Evolutionary conservation across 2,113 vertebrate genomes (phyloP), one percentile per base, ranked within the genome.

Genomic region (Asarcornis scutulata): DNA sequence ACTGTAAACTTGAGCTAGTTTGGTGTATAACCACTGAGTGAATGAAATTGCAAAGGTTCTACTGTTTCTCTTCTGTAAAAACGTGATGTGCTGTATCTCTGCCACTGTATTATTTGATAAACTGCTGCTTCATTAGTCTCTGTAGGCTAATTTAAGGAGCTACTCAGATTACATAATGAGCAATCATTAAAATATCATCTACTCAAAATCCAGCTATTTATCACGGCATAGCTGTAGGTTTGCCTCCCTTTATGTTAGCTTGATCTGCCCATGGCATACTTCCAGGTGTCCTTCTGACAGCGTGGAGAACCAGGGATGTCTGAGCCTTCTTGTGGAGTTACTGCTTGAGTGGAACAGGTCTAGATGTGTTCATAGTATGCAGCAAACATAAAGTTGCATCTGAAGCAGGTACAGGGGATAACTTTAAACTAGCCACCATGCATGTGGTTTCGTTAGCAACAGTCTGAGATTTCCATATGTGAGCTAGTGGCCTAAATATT

Each of bases 321-420:
- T 10, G 56, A 72, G 13, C 17, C 16, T 4, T 38, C 44, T 69
- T 1, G 2, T 0, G 2, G 1, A 64, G 34, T 52, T 69, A 58
- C 46, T 79, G 0, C 55, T 29, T 6, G 7, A 32, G 42, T 59
- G 34, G 25, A 81, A 3, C 52, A 36, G n/a, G 36, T 87, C 23
- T 46, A 48, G 56, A 36, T 71, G 31, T 62, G 64, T 40, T 50
- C 50, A 25, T 18, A n/a, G 36, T 6, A 16, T 69, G 46, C 64
- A 58, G 50, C 55, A 53, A 86, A 85, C 8, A 1, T 2, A 5
- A 18, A 73, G 0, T 11, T 78, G 40, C 64, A 85, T 52, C 71
- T 59, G 0, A 71, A 89, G 21, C 15, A 56, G 76, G 53, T 79
- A 7, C 7, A 14, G n/a, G 36, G 44, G 36, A 17, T 31, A 22